Conservation (phyloP, 2,113 vertebrate species). For the Gasterosteus nipponicus region DNA sequence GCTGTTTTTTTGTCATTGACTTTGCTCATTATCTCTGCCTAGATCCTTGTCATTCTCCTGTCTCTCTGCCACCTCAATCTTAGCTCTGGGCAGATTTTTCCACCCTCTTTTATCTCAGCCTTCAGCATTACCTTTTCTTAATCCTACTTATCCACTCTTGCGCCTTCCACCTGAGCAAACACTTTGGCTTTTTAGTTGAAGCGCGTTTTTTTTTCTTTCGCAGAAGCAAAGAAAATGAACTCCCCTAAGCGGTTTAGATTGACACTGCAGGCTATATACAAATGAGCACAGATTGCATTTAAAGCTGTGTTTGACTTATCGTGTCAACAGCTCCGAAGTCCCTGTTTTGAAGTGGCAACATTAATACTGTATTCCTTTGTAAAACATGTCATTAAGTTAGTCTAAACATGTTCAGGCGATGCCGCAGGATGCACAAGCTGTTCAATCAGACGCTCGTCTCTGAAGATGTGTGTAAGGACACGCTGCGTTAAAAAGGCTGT, state of each 20-base stretch:
- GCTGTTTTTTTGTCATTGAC: slow-evolving; percentile 26
- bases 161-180: slow-evolving; percentile 24
- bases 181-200: slow-evolving; percentile 4
- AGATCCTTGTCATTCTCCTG: slow-evolving; percentile 24
- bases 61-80: slow-evolving; percentile 21
- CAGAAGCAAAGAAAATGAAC: slow-evolving; percentile 33
- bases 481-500: slow-evolving; percentile 22
- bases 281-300: slow-evolving; percentile 37
- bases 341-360: slow-evolving; percentile 26
- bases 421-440: slow-evolving; percentile 37
- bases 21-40: slow-evolving; percentile 14
- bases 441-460: slow-evolving; percentile 42
- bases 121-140: slow-evolving; percentile 45
- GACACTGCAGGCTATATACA: slow-evolving; percentile 35
- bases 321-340: slow-evolving; percentile 26
- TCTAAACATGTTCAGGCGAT: slow-evolving; percentile 22
- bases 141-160: slow-evolving; percentile 19
- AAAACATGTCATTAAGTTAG: slow-evolving; percentile 42
- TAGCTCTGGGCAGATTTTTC: slow-evolving; percentile 19
- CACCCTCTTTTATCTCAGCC: slow-evolving; percentile 38
- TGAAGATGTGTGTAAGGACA: slow-evolving; percentile 20
- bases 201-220: not conserved
- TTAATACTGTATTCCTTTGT: slow-evolving; percentile 29
- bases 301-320: slow-evolving; percentile 28
- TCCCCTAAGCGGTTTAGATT: slow-evolving; percentile 38